Evolutionary conservation across 2,113 vertebrate genomes (phyloP).

Genomic region (Mus pahari): DNA sequence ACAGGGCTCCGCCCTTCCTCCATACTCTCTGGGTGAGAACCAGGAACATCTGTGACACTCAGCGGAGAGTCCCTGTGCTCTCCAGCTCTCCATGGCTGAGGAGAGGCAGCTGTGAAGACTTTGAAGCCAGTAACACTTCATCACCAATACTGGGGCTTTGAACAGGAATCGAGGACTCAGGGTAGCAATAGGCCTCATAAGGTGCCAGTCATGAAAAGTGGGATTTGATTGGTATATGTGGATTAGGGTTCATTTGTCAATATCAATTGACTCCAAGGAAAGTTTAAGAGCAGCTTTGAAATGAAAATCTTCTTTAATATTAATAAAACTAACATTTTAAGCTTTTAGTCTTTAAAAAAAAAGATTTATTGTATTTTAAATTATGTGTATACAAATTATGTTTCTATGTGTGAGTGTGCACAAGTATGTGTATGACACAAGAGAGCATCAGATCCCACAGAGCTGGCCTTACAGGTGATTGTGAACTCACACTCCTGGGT

Average conservation of each 20-base stretch:
- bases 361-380: slow-evolving; percentile 24
- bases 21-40: background rate
- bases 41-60: background rate
- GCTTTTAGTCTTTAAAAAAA: background rate
- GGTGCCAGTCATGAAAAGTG: background rate
- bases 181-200: background rate
- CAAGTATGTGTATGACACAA: background rate
- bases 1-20: background rate
- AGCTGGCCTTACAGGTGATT: background rate
- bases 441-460: background rate
- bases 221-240: background rate
- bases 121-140: slow-evolving; percentile 45
- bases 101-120: slow-evolving; percentile 2
- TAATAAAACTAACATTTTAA: background rate
- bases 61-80: slow-evolving; percentile 11
- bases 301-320: background rate
- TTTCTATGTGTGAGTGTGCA: background rate
- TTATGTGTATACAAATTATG: too few relatives aligned
- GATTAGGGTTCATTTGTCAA: background rate
- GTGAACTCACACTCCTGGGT: background rate
- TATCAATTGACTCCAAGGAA: background rate
- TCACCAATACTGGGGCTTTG: background rate
- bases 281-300: slow-evolving; percentile 1
- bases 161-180: slow-evolving; percentile 24
- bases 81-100: background rate